Base-by-base conservation (phyloP, 35 echinoderm and acorn worm genomes). In the Anneissia japonica region DNA sequence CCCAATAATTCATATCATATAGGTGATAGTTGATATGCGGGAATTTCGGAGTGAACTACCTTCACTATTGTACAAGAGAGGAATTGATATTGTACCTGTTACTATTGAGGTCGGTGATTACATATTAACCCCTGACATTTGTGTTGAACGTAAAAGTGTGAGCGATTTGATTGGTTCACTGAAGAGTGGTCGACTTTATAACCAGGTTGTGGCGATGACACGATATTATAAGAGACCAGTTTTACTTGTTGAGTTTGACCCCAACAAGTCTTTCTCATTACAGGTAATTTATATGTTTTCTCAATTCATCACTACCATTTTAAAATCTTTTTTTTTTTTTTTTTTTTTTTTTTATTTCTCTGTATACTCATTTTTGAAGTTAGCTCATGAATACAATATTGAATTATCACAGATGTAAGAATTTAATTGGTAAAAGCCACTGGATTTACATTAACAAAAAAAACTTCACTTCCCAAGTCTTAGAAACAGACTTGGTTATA, bases 31-130 rank as follows among this genome's bases (percentile, higher is more conserved):
- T 86, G 95, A 98, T 79, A 93, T 98, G 95, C 79, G 95, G 30
- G 91, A 98, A 74, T 98, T 93, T 78, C 88, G 91, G 4, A 93
- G 95, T 83, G 95, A 98, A 73, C 76, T 98, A 26, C 91, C 95
- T 32, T 98, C 95, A 12, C 39, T 98, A 29, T 91, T 98, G 36
- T 92, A 98, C 45, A 98, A 93, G 35, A 79, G 92, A 87, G 95
- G 95, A 0, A 98, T 93, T 36, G 95, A 98, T 56, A 98, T 98
- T 26, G 92, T 93, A 51, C 95, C 95, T 39, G 74, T 98, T 32
- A 98, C 95, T 14, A 37, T 98, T 13, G 95, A 98, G 87, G 95
- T 98, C 30, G 95, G 95, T 39, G 95, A 98, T 73, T 98, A 98
- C 82, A 98, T 98, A 72, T 86, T 98, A 37, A 98, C 95, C 26